phyloP scores from a whole-genome alignment of 2,113 vertebrate species.

The Marcusenius ussheri region DNA sequence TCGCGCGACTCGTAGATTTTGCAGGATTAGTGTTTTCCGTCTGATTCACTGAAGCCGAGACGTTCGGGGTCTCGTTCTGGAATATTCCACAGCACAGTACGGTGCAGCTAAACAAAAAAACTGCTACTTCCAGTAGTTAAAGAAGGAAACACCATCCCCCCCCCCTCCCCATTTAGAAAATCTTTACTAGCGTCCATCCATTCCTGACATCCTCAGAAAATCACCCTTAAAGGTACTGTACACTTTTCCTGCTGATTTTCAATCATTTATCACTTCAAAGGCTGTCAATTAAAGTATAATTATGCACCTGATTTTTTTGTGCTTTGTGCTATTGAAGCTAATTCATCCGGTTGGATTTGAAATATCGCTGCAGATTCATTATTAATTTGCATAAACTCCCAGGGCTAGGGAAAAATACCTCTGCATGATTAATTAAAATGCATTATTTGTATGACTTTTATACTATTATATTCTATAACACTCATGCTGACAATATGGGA shows the following conservation, averaged over 20 bases:
- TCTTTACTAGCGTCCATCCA: neutral
- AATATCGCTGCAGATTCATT: neutral
- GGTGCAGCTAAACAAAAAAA: neutral
- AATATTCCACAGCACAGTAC: neutral
- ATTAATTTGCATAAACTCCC: neutral
- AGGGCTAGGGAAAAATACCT: neutral
- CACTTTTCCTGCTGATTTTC: neutral
- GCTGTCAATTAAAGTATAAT: conserved; percentile 10
- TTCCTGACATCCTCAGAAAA: conserved; percentile 20
- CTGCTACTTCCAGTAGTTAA: neutral
- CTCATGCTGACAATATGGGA: neutral
- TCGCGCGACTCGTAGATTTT: neutral
- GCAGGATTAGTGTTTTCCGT: neutral
- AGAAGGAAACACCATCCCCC: conserved; percentile 32
- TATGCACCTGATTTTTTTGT: neutral
- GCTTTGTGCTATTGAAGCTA: neutral
- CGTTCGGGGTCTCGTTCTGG: neutral
- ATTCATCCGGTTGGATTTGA: neutral
- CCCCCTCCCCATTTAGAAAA: conserved; percentile 15
- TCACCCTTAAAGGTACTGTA: neutral
- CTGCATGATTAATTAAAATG: neutral
- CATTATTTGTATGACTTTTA: neutral
- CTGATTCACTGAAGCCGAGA: neutral
- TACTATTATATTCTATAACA: neutral
- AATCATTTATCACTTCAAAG: neutral